A percentile compares a stretch with the other conserved stretches of the same genome.
Conservation (phyloP, 1,140 invertebrate species). For the Drosophila tsacasi region DNA sequence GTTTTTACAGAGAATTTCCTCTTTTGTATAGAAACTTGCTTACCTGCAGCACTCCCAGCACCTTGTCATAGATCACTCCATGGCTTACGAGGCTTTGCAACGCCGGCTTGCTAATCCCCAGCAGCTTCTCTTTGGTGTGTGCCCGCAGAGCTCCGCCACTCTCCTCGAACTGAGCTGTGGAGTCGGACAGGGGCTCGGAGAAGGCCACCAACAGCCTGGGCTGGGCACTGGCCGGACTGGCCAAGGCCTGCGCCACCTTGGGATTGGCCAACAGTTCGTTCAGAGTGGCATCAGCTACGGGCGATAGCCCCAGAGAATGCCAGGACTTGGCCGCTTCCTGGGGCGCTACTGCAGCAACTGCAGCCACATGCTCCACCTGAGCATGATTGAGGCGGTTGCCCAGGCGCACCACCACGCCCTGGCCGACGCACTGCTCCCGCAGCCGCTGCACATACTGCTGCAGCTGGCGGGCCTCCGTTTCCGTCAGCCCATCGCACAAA, state of each 20-base stretch:
- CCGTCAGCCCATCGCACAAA: conserved; percentile 87
- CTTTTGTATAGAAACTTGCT: not conserved
- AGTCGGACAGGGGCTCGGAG: conserved; percentile 64
- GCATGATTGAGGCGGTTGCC: conserved; percentile 53
- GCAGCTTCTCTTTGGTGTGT: conserved; percentile 61
- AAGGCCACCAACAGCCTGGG: conserved; percentile 74
- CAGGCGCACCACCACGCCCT: conserved; percentile 87
- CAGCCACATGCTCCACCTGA: conserved; percentile 55
- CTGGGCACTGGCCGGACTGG: conserved; percentile 26
- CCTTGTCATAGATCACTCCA: conserved; percentile 87
- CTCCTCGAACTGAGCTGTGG: conserved; percentile 45
- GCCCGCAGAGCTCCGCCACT: conserved; percentile 38
- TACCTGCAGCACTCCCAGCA: conserved; percentile 86
- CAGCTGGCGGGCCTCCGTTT: conserved; percentile 87
- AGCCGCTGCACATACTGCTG: conserved; percentile 89
- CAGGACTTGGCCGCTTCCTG: conserved; percentile 35
- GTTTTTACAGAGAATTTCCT: not conserved
- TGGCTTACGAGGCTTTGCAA: conserved; percentile 86
- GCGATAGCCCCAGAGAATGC: conserved; percentile 46
- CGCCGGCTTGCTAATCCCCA: conserved; percentile 64
- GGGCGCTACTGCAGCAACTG: not conserved
- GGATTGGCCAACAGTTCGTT: conserved; percentile 59
- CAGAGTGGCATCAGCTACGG: conserved; percentile 58
- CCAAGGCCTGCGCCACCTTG: conserved; percentile 57
- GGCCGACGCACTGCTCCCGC: conserved; percentile 88